Percentiles rank a stretch among this genome's conserved stretches.
These are phyloP conservation scores for Neostethus bicornis DNA, from an alignment of 2,797 vertebrate species.

Conservation along the genomic window DNA sequence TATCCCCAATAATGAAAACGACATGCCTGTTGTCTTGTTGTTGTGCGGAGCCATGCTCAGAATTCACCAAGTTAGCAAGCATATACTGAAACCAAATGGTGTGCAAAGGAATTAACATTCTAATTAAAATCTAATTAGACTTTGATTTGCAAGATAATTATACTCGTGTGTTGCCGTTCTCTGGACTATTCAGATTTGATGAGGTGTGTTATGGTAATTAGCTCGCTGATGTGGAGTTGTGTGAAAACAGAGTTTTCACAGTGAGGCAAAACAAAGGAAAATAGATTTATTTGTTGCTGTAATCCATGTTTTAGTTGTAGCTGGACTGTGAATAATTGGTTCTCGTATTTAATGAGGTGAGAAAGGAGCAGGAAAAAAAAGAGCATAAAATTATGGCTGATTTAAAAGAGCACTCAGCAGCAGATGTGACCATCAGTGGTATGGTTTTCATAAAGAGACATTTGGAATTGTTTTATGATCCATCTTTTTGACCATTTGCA, in stretches of 20 bases:
- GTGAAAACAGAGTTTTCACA: slow-evolving; percentile 49
- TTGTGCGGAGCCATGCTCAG: slow-evolving; percentile 30
- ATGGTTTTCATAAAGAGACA: background rate
- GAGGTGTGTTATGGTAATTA: slow-evolving; percentile 74
- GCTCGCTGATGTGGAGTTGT: slow-evolving; percentile 55
- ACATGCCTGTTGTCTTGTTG: slow-evolving; percentile 45
- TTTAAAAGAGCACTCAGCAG: background rate
- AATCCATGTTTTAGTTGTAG: slow-evolving; percentile 11
- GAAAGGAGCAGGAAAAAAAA: slow-evolving; percentile 6
- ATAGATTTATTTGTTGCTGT: slow-evolving; percentile 22
- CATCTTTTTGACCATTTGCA: too few relatives aligned
- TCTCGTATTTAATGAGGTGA: slow-evolving; percentile 23
- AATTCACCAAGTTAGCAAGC: slow-evolving; percentile 43
- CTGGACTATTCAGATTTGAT: slow-evolving; percentile 72
- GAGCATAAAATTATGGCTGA: background rate
- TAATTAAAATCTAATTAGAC: slow-evolving; percentile 78
- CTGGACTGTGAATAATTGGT: slow-evolving; percentile 13
- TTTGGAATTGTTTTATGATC: too few relatives aligned
- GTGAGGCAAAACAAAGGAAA: slow-evolving; percentile 49
- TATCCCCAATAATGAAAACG: slow-evolving; percentile 51
- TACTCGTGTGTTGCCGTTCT: slow-evolving; percentile 69
- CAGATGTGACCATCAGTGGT: background rate
- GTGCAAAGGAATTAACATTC: slow-evolving; percentile 76
- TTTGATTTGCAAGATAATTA: slow-evolving; percentile 78
- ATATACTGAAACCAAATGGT: slow-evolving; percentile 66